These are phyloP conservation scores for Liparis tanakae DNA, from an alignment of 2,797 vertebrate species.

Conservation along the genomic window DNA sequence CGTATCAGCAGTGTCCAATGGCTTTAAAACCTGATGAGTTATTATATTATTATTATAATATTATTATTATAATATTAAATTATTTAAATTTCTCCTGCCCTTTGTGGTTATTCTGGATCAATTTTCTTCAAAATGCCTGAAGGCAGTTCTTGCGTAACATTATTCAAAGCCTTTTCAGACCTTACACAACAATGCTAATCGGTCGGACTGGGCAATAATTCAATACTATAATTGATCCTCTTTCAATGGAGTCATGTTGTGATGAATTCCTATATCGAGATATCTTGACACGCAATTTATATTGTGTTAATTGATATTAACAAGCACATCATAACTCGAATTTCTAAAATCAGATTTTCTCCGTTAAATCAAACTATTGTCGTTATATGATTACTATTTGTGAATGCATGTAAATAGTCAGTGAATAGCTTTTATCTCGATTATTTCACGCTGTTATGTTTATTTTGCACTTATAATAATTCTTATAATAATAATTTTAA, in stretches of 20 bases:
- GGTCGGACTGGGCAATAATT: neutral
- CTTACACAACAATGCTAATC: neutral
- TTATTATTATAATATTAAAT: neutral
- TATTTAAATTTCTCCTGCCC: neutral
- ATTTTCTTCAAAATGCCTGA: neutral
- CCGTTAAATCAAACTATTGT: neutral
- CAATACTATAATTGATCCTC: neutral
- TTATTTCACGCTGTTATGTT: too few species aligned
- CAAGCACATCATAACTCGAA: neutral
- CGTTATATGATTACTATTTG: neutral
- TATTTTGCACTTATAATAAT: too few species aligned
- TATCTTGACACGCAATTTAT: neutral
- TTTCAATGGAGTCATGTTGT: neutral
- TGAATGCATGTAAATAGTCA: neutral
- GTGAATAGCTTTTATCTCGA: neutral
- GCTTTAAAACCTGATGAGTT: neutral
- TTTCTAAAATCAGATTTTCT: neutral
- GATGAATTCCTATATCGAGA: neutral
- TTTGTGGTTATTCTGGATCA: neutral
- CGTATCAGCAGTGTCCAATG: neutral
- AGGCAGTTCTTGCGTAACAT: neutral
- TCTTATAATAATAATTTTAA: too few species aligned
- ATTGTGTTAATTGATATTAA: neutral
- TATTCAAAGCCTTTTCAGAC: neutral
- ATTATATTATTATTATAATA: neutral